Conservation (phyloP, 2,888 invertebrate species). For the Sussaba pulchella region DNA sequence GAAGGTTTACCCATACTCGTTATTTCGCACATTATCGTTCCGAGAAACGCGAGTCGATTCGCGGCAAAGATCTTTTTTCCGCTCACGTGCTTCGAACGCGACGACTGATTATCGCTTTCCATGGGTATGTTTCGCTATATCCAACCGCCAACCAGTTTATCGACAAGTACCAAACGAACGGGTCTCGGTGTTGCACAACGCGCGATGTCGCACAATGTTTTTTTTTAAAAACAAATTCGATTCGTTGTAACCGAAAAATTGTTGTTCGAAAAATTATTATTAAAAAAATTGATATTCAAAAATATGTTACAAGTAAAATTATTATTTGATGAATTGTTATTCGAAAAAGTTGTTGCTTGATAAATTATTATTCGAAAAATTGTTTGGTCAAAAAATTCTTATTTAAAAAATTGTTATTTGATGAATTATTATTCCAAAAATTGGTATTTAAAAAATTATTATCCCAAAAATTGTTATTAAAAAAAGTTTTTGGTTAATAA, state of each 20-base stretch:
- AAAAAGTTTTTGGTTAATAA: too few species aligned
- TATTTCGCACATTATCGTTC: slow-evolving; percentile 1
- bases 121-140: not conserved
- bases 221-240: not conserved
- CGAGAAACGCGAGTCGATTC: not conserved
- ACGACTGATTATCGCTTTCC: not conserved
- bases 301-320: too few species aligned
- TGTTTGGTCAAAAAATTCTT: too few species aligned
- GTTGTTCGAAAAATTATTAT: too few species aligned
- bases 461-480: too few species aligned
- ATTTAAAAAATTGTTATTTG: too few species aligned
- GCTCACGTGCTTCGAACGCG: not conserved
- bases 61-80: not conserved
- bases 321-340: too few species aligned
- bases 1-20: not conserved
- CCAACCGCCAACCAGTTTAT: not conserved
- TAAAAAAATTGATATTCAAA: too few species aligned
- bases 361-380: too few species aligned
- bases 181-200: not conserved
- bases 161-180: not conserved
- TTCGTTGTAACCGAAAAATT: too few species aligned
- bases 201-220: not conserved
- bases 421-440: too few species aligned
- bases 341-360: too few species aligned
- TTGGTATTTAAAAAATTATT: not conserved